Evolutionary conservation across 23 tunicate genomes (phyloP), one percentile per base, ranked within the genome.

Genomic region (Diplosoma virens): DNA sequence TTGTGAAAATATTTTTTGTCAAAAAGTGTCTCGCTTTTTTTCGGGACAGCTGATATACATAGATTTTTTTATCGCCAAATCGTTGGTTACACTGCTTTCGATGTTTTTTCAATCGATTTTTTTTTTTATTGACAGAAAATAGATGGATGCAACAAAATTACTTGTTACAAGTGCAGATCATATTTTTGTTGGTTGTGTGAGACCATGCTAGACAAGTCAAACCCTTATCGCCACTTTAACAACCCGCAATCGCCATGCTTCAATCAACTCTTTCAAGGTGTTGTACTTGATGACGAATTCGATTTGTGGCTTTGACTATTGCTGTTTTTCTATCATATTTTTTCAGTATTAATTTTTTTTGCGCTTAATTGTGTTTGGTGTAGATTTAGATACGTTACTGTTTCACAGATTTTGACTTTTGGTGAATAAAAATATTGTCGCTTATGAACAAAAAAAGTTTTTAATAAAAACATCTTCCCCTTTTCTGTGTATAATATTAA

Each of bases 141-240:
- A 25, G 83, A 76, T 41, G 96, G 96, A 31, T 89, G 96, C 59
- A 83, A 89, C 84, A 79, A 89, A 65, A 89, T 89, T 89, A 78
- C 84, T 14, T 89, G 96, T 37, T 83, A 66, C 58, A 89, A 89
- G 71, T 89, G 96, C 31, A 29, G 82, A 46, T 48, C 84, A 25
- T 80, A 89, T 54, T 89, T 89, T 60, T 89, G 96, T 59, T 89
- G 96, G 96, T 24, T 83, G 5, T 89, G 96, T 58, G 30, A 48
- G 75, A 30, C 32, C 20, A 27, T 58, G 11, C 65, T 89, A 2
- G 47, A 52, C 56, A 18, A 16, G 1, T 52, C 65, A 1, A 74
- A 89, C 35, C 96, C 96, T 2, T 89, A 89, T 55, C 37, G 25
- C 7, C 96, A 89, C 75, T 89, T 28, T 72, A 82, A 60, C 45